Base-by-base conservation (phyloP, 2,113 vertebrate species). In the Mastomys coucha region DNA sequence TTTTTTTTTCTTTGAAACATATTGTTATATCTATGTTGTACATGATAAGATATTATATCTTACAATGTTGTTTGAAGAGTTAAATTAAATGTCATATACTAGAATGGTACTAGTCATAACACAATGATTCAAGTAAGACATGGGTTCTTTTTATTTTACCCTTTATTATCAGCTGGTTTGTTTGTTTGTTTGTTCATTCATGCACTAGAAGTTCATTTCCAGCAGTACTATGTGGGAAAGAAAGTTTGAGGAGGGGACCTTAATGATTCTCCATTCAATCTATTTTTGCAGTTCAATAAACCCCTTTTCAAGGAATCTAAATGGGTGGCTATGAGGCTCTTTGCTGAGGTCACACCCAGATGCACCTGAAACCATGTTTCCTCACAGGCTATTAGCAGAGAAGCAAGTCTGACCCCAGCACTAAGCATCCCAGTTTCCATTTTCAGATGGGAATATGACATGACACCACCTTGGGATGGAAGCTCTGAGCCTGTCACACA, bases 11-110 rank as follows among this genome's bases (percentile, higher is more conserved):
- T 53, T 53, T 60, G 31, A 42, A 7, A 45, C 63, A 31, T n/a
- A 31, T 63, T 63, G 39, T 31, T 45, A 31, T 42, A 31, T 63
- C 72, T 39, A 39, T 73, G 17, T 22, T 73, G 39, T 39, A 36
- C 7, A 73, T 73, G n/a, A 39, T 39, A 73, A 56, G 51, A 42
- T 53, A 49, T 17, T 75, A 17, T 20, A 86, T 17, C 60, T 31
- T 42, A 42, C 86, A 84, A 51, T 67, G 22, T 17, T 58, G 60
- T 67, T 91, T 16, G 53, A 92, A 87, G 31, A 92, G 84, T 56
- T 92, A 45, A 94, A 56, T 91, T 87, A 82, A 39, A 91, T 33
- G 24, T 53, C 73, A 89, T 78, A 91, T 51, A 16, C 26, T 88
- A 49, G n/a, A 1, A 72, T 12, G 36, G 53, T 33, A 67, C 19